Conservation (phyloP, 2,888 invertebrate genomes). For the Sturmia bella region DNA sequence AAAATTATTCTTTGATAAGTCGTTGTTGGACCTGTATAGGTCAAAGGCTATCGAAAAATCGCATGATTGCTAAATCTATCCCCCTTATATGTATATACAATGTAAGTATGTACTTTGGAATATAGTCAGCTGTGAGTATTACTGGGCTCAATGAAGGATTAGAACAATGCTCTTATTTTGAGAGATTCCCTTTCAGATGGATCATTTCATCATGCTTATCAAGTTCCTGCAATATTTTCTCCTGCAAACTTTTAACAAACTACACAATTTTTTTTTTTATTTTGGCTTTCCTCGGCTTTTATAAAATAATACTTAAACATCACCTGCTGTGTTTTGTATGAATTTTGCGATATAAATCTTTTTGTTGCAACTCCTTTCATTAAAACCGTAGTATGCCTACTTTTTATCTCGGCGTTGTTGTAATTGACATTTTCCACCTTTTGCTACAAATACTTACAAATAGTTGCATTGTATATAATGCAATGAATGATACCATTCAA, state of each 20-base stretch:
- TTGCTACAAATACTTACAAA: slow-evolving; percentile 22
- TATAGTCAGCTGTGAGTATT: too few relatives aligned
- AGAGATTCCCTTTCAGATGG: too few relatives aligned
- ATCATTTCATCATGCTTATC: too few relatives aligned
- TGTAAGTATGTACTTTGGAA: too few relatives aligned
- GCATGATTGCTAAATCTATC: too few relatives aligned
- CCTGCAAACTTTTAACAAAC: background rate
- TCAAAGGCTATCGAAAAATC: too few relatives aligned
- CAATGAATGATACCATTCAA: slow-evolving; percentile 7
- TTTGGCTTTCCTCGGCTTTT: background rate
- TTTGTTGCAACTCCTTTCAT: slow-evolving; percentile 32
- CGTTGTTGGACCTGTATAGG: too few relatives aligned
- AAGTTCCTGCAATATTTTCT: too few relatives aligned
- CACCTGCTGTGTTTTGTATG: slow-evolving; percentile 59
- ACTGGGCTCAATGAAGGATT: too few relatives aligned
- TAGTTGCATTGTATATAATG: slow-evolving; percentile 3
- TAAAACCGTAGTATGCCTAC: slow-evolving; percentile 13
- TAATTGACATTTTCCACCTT: slow-evolving; percentile 69
- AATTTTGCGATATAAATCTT: slow-evolving; percentile 40
- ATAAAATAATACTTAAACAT: background rate
- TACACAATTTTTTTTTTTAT: background rate
- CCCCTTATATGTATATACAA: too few relatives aligned
- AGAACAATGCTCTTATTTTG: too few relatives aligned
- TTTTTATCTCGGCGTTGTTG: slow-evolving; percentile 57
- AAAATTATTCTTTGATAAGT: too few relatives aligned